Percentiles rank a stretch among this genome's conserved stretches.
Conservation (phyloP, 1,140 invertebrate species). For the Euura lappo region DNA sequence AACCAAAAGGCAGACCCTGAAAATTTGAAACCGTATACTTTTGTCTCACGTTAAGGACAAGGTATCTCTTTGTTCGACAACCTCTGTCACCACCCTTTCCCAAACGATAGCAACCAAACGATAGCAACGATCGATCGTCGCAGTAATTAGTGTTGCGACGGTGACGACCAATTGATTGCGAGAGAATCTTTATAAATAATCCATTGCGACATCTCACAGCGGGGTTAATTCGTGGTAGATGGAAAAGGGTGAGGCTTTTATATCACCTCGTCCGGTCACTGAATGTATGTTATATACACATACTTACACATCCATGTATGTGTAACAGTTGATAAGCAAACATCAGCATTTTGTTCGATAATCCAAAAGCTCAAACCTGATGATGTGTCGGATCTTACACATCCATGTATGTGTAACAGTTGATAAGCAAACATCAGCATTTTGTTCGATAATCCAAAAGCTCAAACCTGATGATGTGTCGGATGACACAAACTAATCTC, state of each 20-base stretch:
- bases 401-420: not conserved
- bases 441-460: constrained; percentile 36
- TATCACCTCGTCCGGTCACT: not conserved
- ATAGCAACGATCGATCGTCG: constrained; percentile 6
- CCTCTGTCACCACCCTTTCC: no score
- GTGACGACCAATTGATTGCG: constrained; percentile 6
- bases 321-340: constrained; percentile 23
- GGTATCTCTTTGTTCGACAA: no score
- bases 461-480: constrained; percentile 26
- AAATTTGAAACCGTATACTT: no score
- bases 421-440: constrained; percentile 31
- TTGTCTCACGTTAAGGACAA: no score
- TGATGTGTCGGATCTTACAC: not conserved
- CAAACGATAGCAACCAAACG: not conserved
- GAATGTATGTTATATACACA: not conserved
- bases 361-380: constrained; percentile 36
- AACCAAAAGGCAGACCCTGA: no score
- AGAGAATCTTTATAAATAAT: not conserved
- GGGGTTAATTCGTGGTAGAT: not conserved
- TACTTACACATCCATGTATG: not conserved
- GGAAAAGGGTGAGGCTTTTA: not conserved
- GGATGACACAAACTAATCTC: not conserved
- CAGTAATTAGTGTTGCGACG: constrained; percentile 3
- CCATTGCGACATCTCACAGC: not conserved
- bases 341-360: constrained; percentile 33